phyloP scores from a whole-genome alignment of 2,113 vertebrate species.

The Hydropotes inermis region DNA sequence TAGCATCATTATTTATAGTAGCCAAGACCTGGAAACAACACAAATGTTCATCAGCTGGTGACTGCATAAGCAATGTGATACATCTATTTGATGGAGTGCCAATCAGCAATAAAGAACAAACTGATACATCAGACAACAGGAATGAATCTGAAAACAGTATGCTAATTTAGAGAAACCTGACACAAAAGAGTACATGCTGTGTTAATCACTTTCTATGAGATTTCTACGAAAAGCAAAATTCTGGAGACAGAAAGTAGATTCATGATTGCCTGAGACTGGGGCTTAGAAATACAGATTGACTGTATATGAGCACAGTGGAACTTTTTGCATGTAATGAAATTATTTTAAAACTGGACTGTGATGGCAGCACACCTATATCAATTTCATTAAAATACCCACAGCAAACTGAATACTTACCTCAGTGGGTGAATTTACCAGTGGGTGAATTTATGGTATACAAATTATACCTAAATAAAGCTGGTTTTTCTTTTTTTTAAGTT shows the following conservation, averaged over 20 bases:
- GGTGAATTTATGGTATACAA: not conserved
- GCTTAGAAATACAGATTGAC: not conserved
- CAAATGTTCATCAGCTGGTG: not conserved
- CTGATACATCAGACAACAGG: not conserved
- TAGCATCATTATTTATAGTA: not conserved
- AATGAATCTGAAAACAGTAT: not conserved
- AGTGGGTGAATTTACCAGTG: not conserved
- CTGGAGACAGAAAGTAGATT: not conserved
- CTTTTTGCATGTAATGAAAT: not conserved
- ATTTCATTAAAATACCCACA: not conserved
- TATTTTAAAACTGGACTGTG: not conserved
- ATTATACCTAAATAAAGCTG: not conserved
- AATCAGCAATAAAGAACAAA: not conserved
- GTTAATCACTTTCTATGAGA: not conserved
- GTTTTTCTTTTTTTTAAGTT: not conserved
- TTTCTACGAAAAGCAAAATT: not conserved
- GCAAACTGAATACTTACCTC: not conserved
- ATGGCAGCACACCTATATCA: not conserved
- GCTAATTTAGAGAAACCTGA: not conserved
- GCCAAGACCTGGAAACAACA: not conserved
- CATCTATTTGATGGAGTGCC: not conserved
- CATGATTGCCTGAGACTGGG: not conserved
- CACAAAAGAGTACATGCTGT: not conserved
- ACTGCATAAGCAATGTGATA: not conserved
- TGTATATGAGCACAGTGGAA: not conserved